Conservation (phyloP, 2,888 invertebrate genomes). For the Ypsolopha sequella region DNA sequence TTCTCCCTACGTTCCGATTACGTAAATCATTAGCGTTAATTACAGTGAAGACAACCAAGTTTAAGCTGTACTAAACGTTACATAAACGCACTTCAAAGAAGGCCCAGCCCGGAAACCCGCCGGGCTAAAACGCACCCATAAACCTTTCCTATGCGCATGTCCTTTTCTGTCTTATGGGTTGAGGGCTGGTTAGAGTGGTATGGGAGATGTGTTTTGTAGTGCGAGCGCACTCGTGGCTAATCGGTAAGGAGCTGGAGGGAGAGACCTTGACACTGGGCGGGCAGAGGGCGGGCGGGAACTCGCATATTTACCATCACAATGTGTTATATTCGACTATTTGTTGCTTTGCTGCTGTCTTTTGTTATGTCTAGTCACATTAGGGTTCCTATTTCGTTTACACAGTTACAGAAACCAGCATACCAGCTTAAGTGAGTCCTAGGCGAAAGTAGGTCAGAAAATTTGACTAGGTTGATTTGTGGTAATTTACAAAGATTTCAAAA, state of each 20-base stretch:
- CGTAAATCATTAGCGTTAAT: conserved; percentile 27
- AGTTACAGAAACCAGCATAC: too few relatives aligned
- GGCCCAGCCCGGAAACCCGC: conserved; percentile 20
- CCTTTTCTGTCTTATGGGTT: neutral
- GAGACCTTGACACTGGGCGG: conserved; percentile 50
- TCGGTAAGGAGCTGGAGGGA: conserved; percentile 19
- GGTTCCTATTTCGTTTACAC: too few relatives aligned
- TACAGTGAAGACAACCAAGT: conserved; percentile 29
- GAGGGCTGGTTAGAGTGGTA: neutral
- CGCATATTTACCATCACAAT: conserved; percentile 35
- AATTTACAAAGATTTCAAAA: too few relatives aligned
- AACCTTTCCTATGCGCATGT: conserved; percentile 1
- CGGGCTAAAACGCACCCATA: conserved; percentile 17
- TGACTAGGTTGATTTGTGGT: too few relatives aligned
- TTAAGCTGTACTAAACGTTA: conserved; percentile 17
- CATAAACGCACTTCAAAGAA: conserved; percentile 25
- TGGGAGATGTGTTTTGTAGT: too few relatives aligned
- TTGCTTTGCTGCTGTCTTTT: neutral
- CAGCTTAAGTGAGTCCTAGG: too few relatives aligned
- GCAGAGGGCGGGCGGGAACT: conserved; percentile 9
- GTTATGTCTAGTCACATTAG: too few relatives aligned
- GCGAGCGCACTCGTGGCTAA: conserved; percentile 5
- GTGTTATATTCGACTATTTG: neutral
- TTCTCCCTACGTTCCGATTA: conserved; percentile 18
- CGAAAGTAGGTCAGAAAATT: too few relatives aligned